Base-by-base conservation (phyloP, 92 coral and sea anemone species). In the Meandrina meandrites region DNA sequence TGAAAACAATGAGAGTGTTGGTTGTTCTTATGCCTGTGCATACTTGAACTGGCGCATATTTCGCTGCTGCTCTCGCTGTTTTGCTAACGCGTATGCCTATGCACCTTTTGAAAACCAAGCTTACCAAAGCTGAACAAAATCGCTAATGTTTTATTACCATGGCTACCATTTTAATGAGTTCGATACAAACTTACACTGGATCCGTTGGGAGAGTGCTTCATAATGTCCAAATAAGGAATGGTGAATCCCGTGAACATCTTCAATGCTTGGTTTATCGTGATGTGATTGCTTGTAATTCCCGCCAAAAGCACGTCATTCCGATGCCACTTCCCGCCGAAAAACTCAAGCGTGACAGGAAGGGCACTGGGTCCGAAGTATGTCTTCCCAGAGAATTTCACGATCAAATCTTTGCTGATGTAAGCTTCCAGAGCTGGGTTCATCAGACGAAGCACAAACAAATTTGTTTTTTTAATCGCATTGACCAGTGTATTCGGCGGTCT, bases 341-440 rank as follows among this genome's bases (percentile, higher is more conserved):
- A 86, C 84, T 97, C 98, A 14, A 93, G 87, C 35, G 73, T 76
- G 7, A 89, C 92, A 1, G 96, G 91, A 35, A 79, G 83, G 2
- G 94, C 93, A 24, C 81, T 89, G 77, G 76, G 81, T 8, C 92
- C 93, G 27, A 95, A 84, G 74, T 87, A 95, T 14, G 98, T 84
- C 50, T 57, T 75, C 62, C 99, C 99, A 11, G 91, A 79, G 80
- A 97, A 97, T 84, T 95, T 95, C 30, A 93, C 96, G 56, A 88
- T 87, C 68, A 95, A 19, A 27, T 94, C 89, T 18, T 86, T 83
- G 18, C 87, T 92, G 47, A 97, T 79, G 78, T 92, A 94, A 75
- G 93, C 92, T 40, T 95, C 97, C 81, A 97, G 60, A 22, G 82
- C 21, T 6, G 99, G 98, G 24, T 83, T 92, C 82, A 94, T 91